phyloP scores from a whole-genome alignment of 2,113 vertebrate genomes.

The Thamnaconus septentrionalis region DNA sequence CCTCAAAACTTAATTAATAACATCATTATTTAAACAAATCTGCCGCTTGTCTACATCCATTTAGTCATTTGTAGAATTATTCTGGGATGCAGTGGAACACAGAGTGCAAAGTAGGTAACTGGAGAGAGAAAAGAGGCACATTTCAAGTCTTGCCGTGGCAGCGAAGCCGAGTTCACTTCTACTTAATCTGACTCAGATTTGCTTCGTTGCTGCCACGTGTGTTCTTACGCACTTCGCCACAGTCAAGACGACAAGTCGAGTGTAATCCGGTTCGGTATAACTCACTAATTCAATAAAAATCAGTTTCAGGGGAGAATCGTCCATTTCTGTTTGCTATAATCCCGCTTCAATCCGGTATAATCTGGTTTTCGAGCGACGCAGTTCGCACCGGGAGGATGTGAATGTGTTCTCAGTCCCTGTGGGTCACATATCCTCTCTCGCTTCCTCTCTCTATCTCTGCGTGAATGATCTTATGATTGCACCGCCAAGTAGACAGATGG shows the following conservation, averaged over 20 bases:
- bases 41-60: too few species aligned
- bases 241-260: conserved; percentile 18
- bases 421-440: conserved; percentile 25
- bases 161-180: conserved; percentile 22
- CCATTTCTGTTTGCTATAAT: conserved; percentile 52
- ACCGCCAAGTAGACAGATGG: conserved; percentile 66
- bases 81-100: background rate
- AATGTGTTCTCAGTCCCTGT: conserved; percentile 31
- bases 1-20: background rate
- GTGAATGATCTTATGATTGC: conserved; percentile 58
- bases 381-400: conserved; percentile 43
- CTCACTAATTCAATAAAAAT: conserved; percentile 55
- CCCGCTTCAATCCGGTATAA: conserved; percentile 55
- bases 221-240: conserved; percentile 12
- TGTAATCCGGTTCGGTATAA: conserved; percentile 49
- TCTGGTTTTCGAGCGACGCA: conserved; percentile 40
- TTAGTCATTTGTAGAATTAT: background rate
- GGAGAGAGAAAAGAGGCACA: background rate
- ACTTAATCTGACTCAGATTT: conserved; percentile 31
- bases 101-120: background rate
- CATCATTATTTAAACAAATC: background rate
- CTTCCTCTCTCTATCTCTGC: conserved; percentile 12
- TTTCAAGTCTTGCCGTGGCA: background rate
- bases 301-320: conserved; percentile 52
- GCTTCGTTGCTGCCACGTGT: conserved; percentile 9